Base-by-base conservation (phyloP, 2,888 invertebrate species). In the Lumbricus terrestris region DNA sequence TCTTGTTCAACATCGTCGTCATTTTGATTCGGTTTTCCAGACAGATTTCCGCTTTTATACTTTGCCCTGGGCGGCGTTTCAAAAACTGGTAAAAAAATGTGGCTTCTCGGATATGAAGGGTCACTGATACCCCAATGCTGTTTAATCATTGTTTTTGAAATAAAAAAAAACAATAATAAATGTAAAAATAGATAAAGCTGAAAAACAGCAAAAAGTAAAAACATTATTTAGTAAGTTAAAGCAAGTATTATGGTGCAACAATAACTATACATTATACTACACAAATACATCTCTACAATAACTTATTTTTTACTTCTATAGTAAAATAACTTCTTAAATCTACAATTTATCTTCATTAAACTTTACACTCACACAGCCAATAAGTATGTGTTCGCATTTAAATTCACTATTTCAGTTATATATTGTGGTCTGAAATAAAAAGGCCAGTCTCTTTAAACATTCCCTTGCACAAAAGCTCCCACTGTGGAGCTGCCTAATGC, bases 1-100 rank as follows among this genome's bases (percentile, higher is more conserved):
- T 92, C 82, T 91, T 91, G 89, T 90, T 91, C 40, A 91, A 85
- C 54, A 47, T 38, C 18, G 40, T 47, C 23, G 37, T 2, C 37
- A 37, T 88, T 85, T 37, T 85, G 69, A 69, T 69, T 69, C 4
- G n/a, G 69, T n/a, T 69, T 69, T 69, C n/a, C 69, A 69, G 8
- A n/a, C 3, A 69, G n/a, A 29, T 29, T 29, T 69, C 69, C 8
- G 6, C 0, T 69, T 69, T n/a, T 69, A n/a, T n/a, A n/a, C 69
- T 69, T 69, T n/a, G 69, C 69, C 8, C n/a, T n/a, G 29, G 69
- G 69, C 11, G 69, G 69, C n/a, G n/a, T 69, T 69, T 69, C 69
- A 69, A 69, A 69, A 69, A 69, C 69, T 69, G 29, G 69, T 69
- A 69, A 69, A 85, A 35, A 85, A 85, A 85, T 34, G 85, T 35